Evolutionary conservation across 2,797 vertebrate species (phyloP), one percentile per base, ranked within the genome.

Genomic region (Rhinichthys osculus): DNA sequence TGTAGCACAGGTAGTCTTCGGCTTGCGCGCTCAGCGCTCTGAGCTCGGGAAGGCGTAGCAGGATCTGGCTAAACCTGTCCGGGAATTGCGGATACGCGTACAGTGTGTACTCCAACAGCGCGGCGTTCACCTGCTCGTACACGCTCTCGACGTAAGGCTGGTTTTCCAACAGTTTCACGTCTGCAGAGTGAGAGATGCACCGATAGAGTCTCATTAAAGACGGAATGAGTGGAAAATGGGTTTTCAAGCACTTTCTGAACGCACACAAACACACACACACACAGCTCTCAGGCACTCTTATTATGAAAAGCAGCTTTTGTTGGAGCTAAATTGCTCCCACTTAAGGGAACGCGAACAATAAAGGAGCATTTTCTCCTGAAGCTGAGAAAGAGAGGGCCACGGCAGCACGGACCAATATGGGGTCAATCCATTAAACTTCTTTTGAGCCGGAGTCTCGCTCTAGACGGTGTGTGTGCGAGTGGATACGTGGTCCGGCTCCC

Each of bases 1-100:
- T 97, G 93, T 95, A 95, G 93, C 96, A 96, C 82, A 99, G 96
- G 92, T 98, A 98, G 69, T 98, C 97, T 92, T 98, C 98, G 0
- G 96, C 96, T 83, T 97, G 96, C 89, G 91, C 81, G 93, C 97
- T 97, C 85, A 98, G 94, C 0, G 95, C 92, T 78, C 96, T 96
- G 33, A 98, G 89, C 92, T 98, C 97, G 0, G 96, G 95, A 91
- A 98, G 91, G 90, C 95, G 95, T 90, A 97, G 91, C 87, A 98
- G 94, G 92, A 99, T 94, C 89, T 96, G 96, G 62, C 95, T 94
- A 21, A 97, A 97, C 90, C 96, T 96, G 92, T 97, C 96, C 1
- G 92, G 92, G 85, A 91, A 91, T 88, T 97, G 96, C 0, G 96
- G 95, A 87, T 96, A 97, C 82, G 95, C 94, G 92, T 95, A 94